Evolutionary conservation across 2,888 invertebrate genomes (phyloP), one percentile per base, ranked within the genome.

Genomic region (Himalopsyche kuldschensis): DNA sequence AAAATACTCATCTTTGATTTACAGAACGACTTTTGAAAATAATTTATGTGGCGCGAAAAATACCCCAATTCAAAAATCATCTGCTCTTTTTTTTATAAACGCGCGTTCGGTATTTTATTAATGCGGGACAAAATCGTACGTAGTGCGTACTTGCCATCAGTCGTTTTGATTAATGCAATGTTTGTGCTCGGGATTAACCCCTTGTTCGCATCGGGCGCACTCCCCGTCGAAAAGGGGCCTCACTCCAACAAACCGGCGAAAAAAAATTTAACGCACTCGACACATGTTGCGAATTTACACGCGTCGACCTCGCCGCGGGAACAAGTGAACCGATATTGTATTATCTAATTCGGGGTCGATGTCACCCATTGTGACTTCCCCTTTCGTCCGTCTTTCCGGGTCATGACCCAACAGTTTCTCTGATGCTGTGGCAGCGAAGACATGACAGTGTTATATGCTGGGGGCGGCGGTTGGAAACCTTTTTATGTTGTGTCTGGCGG

Each of bases 251-350:
- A n/a, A n/a, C n/a, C n/a, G n/a, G n/a, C 55, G 55, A 20, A 55
- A 55, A 55, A 55, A 20, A n/a, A 69, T 55, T 82, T 47, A 79
- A 81, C 78, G 82, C 82, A 78, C 84, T 84, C 75, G 84, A 84
- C 84, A 84, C 84, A 84, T 84, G 84, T 78, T 79, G 80, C 75
- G 63, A 81, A 82, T 84, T 79, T 78, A 48, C 69, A 81, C 84
- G 63, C 79, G 27, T n/a, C 55, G 81, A 82, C 82, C 81, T 77
- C 20, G 5, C 8, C 41, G 75, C 79, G 81, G 69, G 82, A 84
- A 82, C 84, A 84, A 84, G 84, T 82, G 84, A 80, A 27, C 63
- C 78, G 80, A 79, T 55, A 80, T 77, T 82, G 78, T 82, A 80
- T 84, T 76, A 63, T 82, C 82, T 63, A 76, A 80, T 79, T 76